Base-by-base conservation (phyloP, 2,797 vertebrate species). In the Sciaenops ocellatus region DNA sequence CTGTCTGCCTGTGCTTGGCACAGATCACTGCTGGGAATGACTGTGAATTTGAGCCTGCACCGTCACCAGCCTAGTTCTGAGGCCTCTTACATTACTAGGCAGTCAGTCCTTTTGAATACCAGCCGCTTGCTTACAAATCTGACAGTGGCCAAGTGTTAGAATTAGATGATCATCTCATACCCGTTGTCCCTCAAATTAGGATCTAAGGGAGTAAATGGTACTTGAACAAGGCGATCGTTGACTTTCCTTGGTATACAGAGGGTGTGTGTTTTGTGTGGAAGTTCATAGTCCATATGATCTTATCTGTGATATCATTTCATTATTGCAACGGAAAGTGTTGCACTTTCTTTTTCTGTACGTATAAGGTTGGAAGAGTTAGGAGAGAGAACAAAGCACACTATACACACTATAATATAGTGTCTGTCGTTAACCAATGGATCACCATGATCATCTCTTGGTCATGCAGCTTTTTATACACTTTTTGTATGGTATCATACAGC, bases 41-140 rank as follows among this genome's bases (percentile, higher is more conserved):
- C 85, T 78, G 80, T 86, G 80, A 93, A 93, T 91, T 87, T 93
- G 90, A 93, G 90, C 90, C 88, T 85, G 84, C 81, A 66, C 80
- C 57, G 30, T 89, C 89, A 84, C 82, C 72, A 68, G 74, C 78
- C 62, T 34, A 72, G 61, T 72, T 83, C 72, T 74, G 73, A 89
- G 76, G 61, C 80, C 61, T 83, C 91, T 90, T 84, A 78, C 76
- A 75, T 93, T 92, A 86, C 92, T 59, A 71, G 73, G 65, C 60
- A 73, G 81, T 87, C 83, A 44, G 61, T 84, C 76, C 64, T 80
- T 88, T 69, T 73, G 78, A 88, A 89, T 87, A 79, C 79, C 73
- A 89, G 75, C 80, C 68, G 74, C 86, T 69, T 85, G 67, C 85
- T 84, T 80, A 71, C 61, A 85, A 85, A 87, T 89, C n/a, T 74